Evolutionary conservation across 2,113 vertebrate species (phyloP).

Genomic region (Ctenomys sociabilis): DNA sequence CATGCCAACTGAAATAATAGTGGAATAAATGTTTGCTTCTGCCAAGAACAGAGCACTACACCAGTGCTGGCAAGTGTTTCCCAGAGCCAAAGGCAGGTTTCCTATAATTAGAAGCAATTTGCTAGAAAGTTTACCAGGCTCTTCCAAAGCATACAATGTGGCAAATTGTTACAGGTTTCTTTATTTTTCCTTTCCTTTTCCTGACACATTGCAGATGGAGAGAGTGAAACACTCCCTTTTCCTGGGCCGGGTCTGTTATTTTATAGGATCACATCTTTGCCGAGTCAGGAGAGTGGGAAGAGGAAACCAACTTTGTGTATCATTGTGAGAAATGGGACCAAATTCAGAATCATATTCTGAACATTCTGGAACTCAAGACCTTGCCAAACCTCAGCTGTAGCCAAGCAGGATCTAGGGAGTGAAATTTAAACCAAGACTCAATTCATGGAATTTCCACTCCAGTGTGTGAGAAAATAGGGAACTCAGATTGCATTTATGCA

Average conservation of each 20-base stretch:
- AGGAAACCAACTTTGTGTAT: constrained; percentile 3
- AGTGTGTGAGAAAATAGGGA: not conserved
- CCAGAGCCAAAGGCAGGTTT: constrained; percentile 83
- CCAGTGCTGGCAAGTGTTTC: constrained; percentile 68
- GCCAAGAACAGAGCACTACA: constrained; percentile 81
- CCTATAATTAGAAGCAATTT: constrained; percentile 88
- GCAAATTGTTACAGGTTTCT: constrained; percentile 67
- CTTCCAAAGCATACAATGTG: constrained; percentile 81
- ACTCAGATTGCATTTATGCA: not conserved
- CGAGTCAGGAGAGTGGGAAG: constrained; percentile 11
- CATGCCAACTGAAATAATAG: constrained; percentile 86
- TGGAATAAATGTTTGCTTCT: constrained; percentile 76
- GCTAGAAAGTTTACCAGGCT: constrained; percentile 83
- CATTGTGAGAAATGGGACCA: constrained; percentile 12
- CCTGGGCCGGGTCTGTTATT: constrained; percentile 16
- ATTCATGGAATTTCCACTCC: constrained; percentile 13
- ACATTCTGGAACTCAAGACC: not conserved
- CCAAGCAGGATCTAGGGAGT: not conserved
- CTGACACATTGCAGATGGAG: constrained; percentile 70
- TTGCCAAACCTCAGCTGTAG: not conserved
- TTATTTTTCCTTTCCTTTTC: constrained; percentile 77
- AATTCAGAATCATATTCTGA: constrained; percentile 40
- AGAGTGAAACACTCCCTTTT: constrained; percentile 24
- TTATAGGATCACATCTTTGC: constrained; percentile 15
- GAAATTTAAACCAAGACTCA: constrained; percentile 47